Evolutionary conservation across 2,113 vertebrate genomes (phyloP).

Genomic region (Trochalopteron elliotii): DNA sequence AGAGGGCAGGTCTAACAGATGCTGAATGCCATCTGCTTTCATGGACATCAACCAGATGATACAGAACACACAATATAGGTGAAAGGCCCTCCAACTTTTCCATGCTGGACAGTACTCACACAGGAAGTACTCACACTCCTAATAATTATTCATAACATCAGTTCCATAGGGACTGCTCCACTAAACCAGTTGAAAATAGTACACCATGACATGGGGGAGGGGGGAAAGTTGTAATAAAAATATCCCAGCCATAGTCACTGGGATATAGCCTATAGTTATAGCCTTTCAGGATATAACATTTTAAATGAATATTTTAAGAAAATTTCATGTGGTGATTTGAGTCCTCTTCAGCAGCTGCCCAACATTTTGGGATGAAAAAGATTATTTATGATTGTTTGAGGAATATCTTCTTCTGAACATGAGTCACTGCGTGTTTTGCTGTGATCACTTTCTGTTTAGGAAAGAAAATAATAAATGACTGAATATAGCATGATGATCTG

Average conservation of each 20-base stretch:
- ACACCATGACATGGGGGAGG: neutral
- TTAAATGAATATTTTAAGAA: conserved; percentile 19
- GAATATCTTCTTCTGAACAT: neutral
- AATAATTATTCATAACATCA: neutral
- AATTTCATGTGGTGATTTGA: neutral
- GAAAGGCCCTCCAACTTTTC: neutral
- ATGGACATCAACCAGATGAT: neutral
- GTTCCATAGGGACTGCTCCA: neutral
- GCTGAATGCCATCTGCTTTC: neutral
- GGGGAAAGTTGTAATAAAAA: neutral
- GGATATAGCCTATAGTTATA: no score
- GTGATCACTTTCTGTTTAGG: neutral
- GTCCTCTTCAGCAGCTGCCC: neutral
- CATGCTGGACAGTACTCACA: neutral
- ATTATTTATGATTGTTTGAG: neutral
- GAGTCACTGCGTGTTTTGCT: neutral
- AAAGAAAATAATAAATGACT: neutral
- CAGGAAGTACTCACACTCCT: neutral
- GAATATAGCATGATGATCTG: neutral
- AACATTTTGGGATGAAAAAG: neutral
- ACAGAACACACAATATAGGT: neutral
- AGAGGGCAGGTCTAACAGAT: neutral
- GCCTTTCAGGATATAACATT: neutral
- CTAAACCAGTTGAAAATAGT: neutral
- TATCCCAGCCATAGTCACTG: neutral